Conservation (phyloP, 2,797 vertebrate species). For the Falco peregrinus region DNA sequence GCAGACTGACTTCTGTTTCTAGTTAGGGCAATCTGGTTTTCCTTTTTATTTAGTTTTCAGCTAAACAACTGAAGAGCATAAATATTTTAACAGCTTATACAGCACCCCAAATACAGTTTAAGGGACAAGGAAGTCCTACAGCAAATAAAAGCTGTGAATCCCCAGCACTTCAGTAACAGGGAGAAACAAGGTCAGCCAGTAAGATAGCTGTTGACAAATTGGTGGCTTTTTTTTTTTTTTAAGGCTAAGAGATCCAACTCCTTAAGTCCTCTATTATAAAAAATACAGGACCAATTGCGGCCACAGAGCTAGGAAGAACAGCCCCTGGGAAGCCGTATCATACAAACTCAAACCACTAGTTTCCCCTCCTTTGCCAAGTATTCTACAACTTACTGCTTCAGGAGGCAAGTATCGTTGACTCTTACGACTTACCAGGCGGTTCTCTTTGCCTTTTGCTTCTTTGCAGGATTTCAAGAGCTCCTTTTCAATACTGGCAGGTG, state of each 20-base stretch:
- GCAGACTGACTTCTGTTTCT: not conserved
- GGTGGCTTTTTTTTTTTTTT: rapidly evolving
- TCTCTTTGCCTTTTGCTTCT: slow-evolving; percentile 93
- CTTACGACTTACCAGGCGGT: slow-evolving; percentile 89
- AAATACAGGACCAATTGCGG: not conserved
- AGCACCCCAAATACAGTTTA: not conserved
- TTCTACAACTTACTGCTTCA: not conserved
- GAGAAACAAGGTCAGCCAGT: not conserved
- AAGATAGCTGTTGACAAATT: not conserved
- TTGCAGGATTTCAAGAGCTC: slow-evolving; percentile 86
- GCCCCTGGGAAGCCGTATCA: not conserved
- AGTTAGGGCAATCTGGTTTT: not conserved
- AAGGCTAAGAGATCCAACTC: not conserved
- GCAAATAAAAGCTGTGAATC: not conserved
- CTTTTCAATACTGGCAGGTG: slow-evolving; percentile 84
- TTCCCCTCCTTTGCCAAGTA: not conserved
- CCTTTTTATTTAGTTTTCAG: not conserved
- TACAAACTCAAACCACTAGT: not conserved
- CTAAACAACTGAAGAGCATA: not conserved
- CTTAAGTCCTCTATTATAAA: not conserved
- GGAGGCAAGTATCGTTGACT: not conserved
- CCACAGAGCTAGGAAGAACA: not conserved
- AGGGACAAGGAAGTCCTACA: not conserved
- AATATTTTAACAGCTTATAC: not conserved
- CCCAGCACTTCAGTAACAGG: not conserved